Percentiles rank a stretch among this genome's conserved stretches.
Conservation (phyloP, 2,797 vertebrate genomes). For the Otolemur crassicaudatus region DNA sequence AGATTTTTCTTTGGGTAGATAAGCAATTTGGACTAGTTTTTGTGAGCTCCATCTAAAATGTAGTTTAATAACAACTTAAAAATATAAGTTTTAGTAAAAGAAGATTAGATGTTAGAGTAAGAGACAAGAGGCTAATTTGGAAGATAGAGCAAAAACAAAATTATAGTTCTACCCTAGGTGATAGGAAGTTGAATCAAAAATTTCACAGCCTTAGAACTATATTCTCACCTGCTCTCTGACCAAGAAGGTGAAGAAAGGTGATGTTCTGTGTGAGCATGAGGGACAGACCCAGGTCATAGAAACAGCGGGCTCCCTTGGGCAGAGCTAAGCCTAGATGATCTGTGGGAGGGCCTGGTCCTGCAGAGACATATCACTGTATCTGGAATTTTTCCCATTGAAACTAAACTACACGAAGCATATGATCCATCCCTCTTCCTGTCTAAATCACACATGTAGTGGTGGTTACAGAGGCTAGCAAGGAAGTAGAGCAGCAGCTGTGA, state of each 20-base stretch:
- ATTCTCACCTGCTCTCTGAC: not conserved
- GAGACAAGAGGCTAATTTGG: not conserved
- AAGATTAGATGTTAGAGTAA: not conserved
- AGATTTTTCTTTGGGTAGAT: not conserved
- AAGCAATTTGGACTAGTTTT: conserved; percentile 7
- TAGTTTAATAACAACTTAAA: conserved; percentile 37
- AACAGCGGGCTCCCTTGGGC: not conserved
- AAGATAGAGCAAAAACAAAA: not conserved
- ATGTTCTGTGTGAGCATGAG: not conserved
- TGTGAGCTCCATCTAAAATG: not conserved
- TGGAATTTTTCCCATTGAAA: not conserved
- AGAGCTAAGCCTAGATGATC: not conserved
- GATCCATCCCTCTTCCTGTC: not conserved
- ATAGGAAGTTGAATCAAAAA: not conserved
- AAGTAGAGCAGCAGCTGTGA: not conserved
- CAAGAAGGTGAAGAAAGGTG: not conserved
- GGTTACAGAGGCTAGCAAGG: not conserved
- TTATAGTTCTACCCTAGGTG: not conserved
- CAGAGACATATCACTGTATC: not conserved
- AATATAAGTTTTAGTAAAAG: conserved; percentile 44
- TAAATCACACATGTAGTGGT: not conserved
- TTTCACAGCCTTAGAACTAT: not conserved
- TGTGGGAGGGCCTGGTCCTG: not conserved
- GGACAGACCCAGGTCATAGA: not conserved
- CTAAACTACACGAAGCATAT: not conserved